phyloP scores from a whole-genome alignment of 1,140 invertebrate species.

The Cydia fagiglandana region DNA sequence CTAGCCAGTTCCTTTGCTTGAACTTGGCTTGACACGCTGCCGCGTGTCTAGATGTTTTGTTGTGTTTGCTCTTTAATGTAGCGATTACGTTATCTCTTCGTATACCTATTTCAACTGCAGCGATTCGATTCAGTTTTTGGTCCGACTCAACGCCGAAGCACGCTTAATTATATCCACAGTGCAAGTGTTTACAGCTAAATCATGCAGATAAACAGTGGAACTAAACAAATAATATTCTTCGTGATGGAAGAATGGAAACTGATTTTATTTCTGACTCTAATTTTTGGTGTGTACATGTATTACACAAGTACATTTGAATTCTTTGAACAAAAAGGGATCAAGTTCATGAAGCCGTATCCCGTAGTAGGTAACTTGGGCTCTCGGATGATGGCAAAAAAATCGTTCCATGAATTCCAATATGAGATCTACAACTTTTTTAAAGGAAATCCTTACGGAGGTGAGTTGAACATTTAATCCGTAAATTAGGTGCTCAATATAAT shows the following conservation, averaged over 20 bases:
- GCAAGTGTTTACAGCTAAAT: background rate
- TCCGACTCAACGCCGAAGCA: background rate
- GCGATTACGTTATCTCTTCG: background rate
- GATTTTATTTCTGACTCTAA: slow-evolving; percentile 53
- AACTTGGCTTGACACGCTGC: too few relatives aligned
- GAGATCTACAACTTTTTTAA: slow-evolving; percentile 72
- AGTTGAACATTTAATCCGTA: slow-evolving; percentile 39
- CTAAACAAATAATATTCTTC: slow-evolving; percentile 51
- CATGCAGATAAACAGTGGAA: slow-evolving; percentile 48
- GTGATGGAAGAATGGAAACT: slow-evolving; percentile 65
- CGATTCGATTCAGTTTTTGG: background rate
- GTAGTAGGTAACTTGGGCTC: slow-evolving; percentile 72
- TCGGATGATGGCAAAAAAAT: slow-evolving; percentile 59
- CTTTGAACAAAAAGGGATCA: slow-evolving; percentile 68
- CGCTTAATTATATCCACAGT: background rate
- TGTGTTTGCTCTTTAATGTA: background rate
- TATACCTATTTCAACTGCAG: slow-evolving; percentile 2
- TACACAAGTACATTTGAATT: slow-evolving; percentile 66
- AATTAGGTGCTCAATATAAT: slow-evolving; percentile 2
- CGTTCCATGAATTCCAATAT: slow-evolving; percentile 73
- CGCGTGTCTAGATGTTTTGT: too few relatives aligned
- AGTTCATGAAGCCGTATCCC: slow-evolving; percentile 65
- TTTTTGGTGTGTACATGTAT: slow-evolving; percentile 66
- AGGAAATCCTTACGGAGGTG: slow-evolving; percentile 74
- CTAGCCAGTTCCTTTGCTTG: too few relatives aligned